Conservation (phyloP, 2,888 invertebrate species). For the Xanthia togata region DNA sequence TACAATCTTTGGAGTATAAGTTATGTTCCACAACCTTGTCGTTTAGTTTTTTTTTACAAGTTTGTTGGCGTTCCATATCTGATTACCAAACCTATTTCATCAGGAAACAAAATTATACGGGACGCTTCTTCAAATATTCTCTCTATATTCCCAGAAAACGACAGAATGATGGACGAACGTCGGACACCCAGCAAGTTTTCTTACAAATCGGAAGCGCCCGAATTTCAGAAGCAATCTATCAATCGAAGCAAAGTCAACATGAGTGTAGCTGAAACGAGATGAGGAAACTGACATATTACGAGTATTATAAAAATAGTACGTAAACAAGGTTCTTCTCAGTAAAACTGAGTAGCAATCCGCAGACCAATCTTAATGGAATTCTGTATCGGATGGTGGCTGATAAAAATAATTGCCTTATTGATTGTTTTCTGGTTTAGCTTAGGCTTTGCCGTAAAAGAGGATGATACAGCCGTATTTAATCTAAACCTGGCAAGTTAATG, state of each 20-base stretch:
- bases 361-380: constrained; percentile 55
- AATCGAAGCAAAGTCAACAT: constrained; percentile 50
- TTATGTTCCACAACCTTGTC: constrained; percentile 25
- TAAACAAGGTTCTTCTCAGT: constrained; percentile 55
- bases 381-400: constrained; percentile 38
- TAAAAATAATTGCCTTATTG: constrained; percentile 63
- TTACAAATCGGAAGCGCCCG: neutral
- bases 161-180: neutral
- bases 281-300: constrained; percentile 55
- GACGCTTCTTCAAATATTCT: neutral
- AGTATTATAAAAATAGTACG: constrained; percentile 42
- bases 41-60: constrained; percentile 9
- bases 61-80: neutral
- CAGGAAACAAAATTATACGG: neutral
- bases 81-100: neutral
- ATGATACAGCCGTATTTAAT: neutral
- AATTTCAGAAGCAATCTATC: constrained; percentile 15
- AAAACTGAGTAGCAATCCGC: constrained; percentile 48
- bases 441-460: constrained; percentile 10
- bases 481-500: neutral
- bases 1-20: constrained; percentile 44
- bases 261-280: constrained; percentile 34
- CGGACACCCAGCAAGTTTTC: constrained; percentile 13
- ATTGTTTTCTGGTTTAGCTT: constrained; percentile 39
- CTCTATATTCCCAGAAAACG: neutral